These are phyloP conservation scores for Zenarchopterus dispar DNA, from an alignment of 2,797 vertebrate genomes.

Conservation along the genomic window DNA sequence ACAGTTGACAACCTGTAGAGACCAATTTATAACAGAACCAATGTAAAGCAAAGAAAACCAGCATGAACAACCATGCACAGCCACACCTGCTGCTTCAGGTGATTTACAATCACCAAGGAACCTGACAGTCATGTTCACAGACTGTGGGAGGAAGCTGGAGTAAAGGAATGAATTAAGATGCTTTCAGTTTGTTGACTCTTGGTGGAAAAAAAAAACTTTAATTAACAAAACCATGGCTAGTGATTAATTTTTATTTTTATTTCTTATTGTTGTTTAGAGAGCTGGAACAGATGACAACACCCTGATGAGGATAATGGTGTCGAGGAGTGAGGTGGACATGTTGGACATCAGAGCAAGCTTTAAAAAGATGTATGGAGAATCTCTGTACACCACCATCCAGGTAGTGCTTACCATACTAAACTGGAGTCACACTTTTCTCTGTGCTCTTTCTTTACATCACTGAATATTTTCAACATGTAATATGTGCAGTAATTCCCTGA, in stretches of 20 bases:
- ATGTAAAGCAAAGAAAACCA: no score
- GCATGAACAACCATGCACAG: no score
- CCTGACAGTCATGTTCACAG: no score
- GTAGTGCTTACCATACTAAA: conserved; percentile 57
- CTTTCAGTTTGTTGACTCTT: background rate
- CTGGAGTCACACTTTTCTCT: background rate
- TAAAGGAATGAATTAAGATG: no score
- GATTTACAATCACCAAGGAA: no score
- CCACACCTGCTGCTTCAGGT: no score
- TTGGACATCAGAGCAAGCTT: conserved; percentile 88
- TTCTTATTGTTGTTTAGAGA: conserved; percentile 68
- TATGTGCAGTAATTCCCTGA: background rate
- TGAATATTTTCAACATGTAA: background rate
- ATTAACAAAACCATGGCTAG: no score
- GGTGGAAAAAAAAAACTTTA: no score
- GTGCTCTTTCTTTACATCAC: background rate
- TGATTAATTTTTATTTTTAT: no score
- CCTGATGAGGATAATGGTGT: conserved; percentile 91
- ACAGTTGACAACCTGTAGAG: no score
- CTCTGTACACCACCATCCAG: conserved; percentile 90
- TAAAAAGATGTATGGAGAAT: conserved; percentile 86
- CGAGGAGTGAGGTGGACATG: conserved; percentile 93
- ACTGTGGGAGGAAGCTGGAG: no score
- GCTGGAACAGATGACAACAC: conserved; percentile 93
- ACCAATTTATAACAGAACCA: no score